phyloP scores from a whole-genome alignment of 2,113 vertebrate genomes.

The Daphoenositta chrysoptera region DNA sequence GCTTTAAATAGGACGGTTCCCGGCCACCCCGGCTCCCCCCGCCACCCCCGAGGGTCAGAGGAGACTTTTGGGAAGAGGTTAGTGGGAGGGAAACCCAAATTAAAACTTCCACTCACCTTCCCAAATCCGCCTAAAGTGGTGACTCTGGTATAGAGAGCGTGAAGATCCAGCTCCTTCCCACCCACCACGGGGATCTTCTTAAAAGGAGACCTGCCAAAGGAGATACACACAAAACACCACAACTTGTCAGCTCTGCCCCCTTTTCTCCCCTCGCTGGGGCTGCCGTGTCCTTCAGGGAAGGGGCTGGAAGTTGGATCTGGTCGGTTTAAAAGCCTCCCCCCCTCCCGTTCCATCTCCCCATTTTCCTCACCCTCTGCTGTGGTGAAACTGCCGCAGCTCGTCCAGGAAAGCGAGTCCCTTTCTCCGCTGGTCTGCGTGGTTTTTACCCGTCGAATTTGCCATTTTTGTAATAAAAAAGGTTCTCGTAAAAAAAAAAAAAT shows the following conservation, averaged over 20 bases:
- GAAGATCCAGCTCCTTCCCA: constrained; percentile 98
- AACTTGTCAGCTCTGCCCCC: constrained; percentile 70
- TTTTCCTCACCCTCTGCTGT: constrained; percentile 96
- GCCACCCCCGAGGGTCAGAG: constrained; percentile 67
- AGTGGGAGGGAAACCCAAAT: constrained; percentile 76
- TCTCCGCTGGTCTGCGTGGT: constrained; percentile 95
- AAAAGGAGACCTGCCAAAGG: constrained; percentile 90
- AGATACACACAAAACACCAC: constrained; percentile 69
- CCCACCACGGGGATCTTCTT: constrained; percentile 97
- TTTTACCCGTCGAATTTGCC: constrained; percentile 99
- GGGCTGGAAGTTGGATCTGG: constrained; percentile 76
- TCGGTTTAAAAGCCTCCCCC: constrained; percentile 71
- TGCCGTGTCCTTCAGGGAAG: constrained; percentile 70
- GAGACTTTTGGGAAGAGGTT: constrained; percentile 75
- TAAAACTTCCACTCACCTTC: constrained; percentile 94
- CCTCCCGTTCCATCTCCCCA: constrained; percentile 74
- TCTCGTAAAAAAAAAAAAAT: constrained; percentile 60
- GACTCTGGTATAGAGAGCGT: constrained; percentile 97
- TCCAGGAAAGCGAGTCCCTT: constrained; percentile 99
- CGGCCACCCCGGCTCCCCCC: constrained; percentile 62
- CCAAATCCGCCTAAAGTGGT: constrained; percentile 98
- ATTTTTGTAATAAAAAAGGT: constrained; percentile 75
- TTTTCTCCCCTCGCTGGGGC: constrained; percentile 65
- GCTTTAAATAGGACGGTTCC: constrained; percentile 58
- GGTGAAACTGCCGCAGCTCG: constrained; percentile 99